Evolutionary conservation across 2,113 vertebrate species (phyloP).

Genomic region (Pandion haliaetus): DNA sequence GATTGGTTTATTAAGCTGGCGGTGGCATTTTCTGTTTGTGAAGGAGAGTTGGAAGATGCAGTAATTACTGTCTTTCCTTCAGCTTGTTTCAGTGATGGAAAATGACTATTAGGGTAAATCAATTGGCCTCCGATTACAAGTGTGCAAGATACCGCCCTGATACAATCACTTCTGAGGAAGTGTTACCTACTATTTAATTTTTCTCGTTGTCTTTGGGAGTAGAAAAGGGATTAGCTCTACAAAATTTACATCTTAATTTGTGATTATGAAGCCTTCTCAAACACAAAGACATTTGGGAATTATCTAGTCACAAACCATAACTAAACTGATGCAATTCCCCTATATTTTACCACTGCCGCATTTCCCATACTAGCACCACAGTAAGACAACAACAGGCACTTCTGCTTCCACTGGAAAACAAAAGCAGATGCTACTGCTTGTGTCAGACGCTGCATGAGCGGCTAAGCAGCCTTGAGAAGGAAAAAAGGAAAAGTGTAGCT

Average conservation of each 20-base stretch:
- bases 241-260: neutral
- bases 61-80: neutral
- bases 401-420: neutral
- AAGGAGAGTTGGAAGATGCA: neutral
- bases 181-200: neutral
- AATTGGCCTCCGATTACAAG: neutral
- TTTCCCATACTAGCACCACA: neutral
- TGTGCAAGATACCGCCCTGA: neutral
- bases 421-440: neutral
- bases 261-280: neutral
- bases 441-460: accelerated
- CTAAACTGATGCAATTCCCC: neutral
- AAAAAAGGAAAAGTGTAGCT: neutral
- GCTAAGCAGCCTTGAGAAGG: constrained; percentile 11
- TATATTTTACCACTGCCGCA: neutral
- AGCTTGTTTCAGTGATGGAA: neutral
- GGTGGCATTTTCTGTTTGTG: neutral
- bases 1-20: neutral
- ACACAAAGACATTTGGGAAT: neutral
- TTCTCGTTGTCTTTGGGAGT: neutral
- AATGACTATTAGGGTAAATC: neutral
- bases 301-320: neutral
- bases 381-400: neutral
- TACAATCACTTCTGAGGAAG: neutral
- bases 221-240: neutral